Evolutionary conservation across 2,888 invertebrate species (phyloP).

Genomic region (Mantis religiosa): DNA sequence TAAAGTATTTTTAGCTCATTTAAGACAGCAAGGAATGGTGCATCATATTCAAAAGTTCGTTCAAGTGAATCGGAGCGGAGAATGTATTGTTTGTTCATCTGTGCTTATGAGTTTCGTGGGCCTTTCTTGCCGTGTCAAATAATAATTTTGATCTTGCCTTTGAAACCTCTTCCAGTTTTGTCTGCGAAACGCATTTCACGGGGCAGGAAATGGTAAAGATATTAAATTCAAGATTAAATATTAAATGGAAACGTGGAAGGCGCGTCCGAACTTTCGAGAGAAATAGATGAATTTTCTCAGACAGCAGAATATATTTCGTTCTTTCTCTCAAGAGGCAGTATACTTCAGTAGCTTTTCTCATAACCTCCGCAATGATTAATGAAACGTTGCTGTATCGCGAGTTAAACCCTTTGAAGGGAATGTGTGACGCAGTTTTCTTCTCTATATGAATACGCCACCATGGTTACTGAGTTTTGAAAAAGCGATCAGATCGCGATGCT

Average conservation of each 20-base stretch:
- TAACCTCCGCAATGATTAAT: neutral
- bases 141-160: neutral
- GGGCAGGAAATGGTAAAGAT: neutral
- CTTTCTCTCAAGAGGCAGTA: neutral
- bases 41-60: too few relatives aligned
- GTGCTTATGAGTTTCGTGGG: neutral
- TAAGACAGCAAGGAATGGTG: too few relatives aligned
- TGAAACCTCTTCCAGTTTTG: neutral
- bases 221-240: neutral
- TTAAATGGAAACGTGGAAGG: neutral
- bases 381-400: neutral
- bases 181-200: neutral
- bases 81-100: neutral
- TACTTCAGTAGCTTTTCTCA: neutral
- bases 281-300: neutral
- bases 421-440: too few relatives aligned
- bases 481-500: too few relatives aligned
- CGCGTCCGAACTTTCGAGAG: neutral
- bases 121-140: neutral
- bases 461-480: too few relatives aligned
- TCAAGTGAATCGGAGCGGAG: too few relatives aligned
- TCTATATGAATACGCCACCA: too few relatives aligned
- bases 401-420: too few relatives aligned
- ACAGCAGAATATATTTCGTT: neutral
- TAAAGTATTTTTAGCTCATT: too few relatives aligned